phyloP scores from a whole-genome alignment of 2,888 invertebrate species.

The Bellardia pandia region DNA sequence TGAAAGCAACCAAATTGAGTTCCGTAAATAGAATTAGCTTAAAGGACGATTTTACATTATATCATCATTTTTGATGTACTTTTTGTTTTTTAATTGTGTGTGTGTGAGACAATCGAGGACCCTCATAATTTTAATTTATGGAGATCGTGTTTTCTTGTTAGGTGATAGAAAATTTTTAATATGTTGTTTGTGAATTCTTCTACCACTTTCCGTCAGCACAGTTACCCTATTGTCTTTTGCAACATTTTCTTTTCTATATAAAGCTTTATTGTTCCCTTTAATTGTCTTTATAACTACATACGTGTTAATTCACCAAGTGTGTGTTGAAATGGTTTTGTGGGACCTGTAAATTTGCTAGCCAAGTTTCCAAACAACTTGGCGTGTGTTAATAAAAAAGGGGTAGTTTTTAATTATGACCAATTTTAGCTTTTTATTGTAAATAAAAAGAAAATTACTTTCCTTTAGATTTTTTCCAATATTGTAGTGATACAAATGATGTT shows the following conservation, averaged over 20 bases:
- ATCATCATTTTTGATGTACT: neutral
- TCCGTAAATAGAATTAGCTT: neutral
- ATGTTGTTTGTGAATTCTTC: constrained; percentile 3
- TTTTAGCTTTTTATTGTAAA: too few species aligned
- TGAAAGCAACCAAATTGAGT: too few species aligned
- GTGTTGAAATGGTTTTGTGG: too few species aligned
- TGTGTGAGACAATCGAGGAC: neutral
- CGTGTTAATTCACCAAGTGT: too few species aligned
- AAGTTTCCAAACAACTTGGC: too few species aligned
- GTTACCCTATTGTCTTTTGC: constrained; percentile 7
- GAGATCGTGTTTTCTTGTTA: neutral
- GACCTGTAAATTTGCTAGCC: too few species aligned
- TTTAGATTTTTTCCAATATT: too few species aligned
- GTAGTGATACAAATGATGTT: too few species aligned
- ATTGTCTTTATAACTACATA: constrained; percentile 15
- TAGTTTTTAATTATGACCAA: too few species aligned
- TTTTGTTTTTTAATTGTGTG: neutral
- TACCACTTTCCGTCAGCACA: neutral
- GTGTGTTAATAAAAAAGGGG: too few species aligned
- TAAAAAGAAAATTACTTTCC: too few species aligned
- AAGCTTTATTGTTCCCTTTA: neutral
- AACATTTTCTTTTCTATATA: neutral
- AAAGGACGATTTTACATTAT: neutral
- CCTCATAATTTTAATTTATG: neutral
- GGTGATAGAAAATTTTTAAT: neutral